Percentiles rank a stretch among this genome's conserved stretches.
Evolutionary conservation across 2,888 invertebrate species (phyloP).

Genomic region (Melanophora roralis): DNA sequence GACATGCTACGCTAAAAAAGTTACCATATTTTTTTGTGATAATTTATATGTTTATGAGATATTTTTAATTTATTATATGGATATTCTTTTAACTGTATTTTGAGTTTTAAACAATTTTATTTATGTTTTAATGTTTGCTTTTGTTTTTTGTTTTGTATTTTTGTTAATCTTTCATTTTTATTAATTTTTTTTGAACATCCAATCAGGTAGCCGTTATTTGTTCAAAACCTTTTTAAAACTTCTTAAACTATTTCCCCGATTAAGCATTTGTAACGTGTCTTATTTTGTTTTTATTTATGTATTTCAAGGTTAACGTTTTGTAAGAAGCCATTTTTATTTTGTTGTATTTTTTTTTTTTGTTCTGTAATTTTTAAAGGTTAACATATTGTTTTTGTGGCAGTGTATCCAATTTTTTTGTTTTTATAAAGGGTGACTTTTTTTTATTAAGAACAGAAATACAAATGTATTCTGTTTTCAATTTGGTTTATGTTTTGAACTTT

Average conservation of each 20-base stretch:
- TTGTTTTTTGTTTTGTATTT: not conserved
- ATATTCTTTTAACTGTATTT: constrained; percentile 53
- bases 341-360: not conserved
- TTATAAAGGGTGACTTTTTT: not conserved
- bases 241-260: constrained; percentile 4
- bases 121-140: no score
- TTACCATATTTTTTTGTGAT: constrained; percentile 8
- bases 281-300: constrained; percentile 16
- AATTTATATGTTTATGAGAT: not conserved
- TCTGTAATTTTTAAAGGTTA: no score
- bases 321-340: constrained; percentile 51
- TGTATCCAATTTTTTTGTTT: constrained; percentile 42
- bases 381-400: constrained; percentile 53
- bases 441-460: no score
- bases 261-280: not conserved
- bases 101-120: no score
- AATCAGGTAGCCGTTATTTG: constrained; percentile 61
- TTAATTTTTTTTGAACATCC: constrained; percentile 57
- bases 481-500: no score
- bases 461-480: not conserved
- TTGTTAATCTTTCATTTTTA: constrained; percentile 20
- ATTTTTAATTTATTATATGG: constrained; percentile 38
- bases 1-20: not conserved
- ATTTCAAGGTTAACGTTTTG: constrained; percentile 42
- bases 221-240: constrained; percentile 54